A percentile compares a stretch with the other conserved stretches of the same genome.
These are phyloP conservation scores for Cyanistes caeruleus DNA, from an alignment of 2,113 vertebrate species.

Conservation along the genomic window DNA sequence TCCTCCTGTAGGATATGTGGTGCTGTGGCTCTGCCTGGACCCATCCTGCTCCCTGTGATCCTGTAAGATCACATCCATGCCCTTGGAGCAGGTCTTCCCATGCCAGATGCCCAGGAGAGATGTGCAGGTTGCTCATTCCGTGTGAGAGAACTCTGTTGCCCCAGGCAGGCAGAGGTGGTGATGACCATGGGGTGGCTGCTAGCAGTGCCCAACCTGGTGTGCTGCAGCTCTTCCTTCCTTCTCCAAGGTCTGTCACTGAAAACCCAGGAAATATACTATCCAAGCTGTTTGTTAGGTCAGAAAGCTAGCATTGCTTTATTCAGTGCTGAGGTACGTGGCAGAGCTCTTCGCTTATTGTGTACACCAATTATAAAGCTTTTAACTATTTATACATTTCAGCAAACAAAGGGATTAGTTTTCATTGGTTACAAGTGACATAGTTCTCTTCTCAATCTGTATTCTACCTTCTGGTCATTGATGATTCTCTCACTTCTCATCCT, in stretches of 20 bases:
- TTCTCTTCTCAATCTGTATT: not conserved
- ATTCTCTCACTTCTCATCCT: not conserved
- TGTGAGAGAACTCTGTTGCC: rapidly evolving
- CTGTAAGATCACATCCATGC: rapidly evolving
- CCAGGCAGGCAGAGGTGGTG: not conserved
- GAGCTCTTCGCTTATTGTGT: not conserved
- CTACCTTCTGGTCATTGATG: not conserved
- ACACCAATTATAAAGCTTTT: not conserved
- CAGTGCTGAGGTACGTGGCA: not conserved
- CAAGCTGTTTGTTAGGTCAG: not conserved
- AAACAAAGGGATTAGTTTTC: not conserved
- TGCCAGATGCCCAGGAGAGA: rapidly evolving
- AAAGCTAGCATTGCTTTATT: not conserved
- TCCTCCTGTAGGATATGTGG: not conserved
- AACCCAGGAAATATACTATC: not conserved
- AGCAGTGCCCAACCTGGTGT: not conserved
- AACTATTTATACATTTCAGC: not conserved
- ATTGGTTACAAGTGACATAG: too few species aligned
- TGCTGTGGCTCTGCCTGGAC: not conserved
- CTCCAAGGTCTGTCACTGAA: not conserved
- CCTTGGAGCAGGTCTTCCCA: rapidly evolving
- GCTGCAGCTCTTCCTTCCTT: not conserved
- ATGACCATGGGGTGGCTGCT: not conserved
- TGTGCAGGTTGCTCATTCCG: not conserved
- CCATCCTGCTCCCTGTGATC: not conserved